phyloP scores from a whole-genome alignment of 2,113 vertebrate genomes.

The Channa maculata region DNA sequence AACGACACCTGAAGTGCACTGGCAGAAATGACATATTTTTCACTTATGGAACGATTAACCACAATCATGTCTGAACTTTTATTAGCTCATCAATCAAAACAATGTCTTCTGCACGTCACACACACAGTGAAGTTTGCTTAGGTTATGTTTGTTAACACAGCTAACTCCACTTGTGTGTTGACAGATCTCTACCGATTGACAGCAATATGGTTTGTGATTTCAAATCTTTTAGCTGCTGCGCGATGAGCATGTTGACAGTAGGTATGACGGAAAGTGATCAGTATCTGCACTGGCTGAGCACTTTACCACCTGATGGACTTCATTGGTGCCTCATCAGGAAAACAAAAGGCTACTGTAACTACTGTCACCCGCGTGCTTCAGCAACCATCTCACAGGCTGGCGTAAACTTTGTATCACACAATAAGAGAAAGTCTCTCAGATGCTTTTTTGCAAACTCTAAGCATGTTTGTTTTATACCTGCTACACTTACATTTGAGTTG shows the following conservation, averaged over 20 bases:
- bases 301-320: neutral
- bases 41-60: neutral
- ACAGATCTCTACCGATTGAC: neutral
- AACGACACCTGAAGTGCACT: neutral
- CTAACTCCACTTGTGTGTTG: neutral
- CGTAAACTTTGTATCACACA: constrained; percentile 5
- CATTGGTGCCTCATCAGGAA: neutral
- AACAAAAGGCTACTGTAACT: neutral
- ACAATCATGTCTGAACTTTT: neutral
- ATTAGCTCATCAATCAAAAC: neutral
- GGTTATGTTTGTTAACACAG: neutral
- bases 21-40: neutral
- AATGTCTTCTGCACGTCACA: neutral
- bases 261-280: neutral
- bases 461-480: neutral
- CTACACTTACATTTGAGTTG: constrained; percentile 89
- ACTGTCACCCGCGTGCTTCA: neutral
- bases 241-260: neutral
- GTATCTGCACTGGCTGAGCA: neutral
- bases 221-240: too few species aligned
- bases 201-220: neutral
- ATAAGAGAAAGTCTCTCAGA: neutral
- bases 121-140: neutral
- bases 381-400: neutral
- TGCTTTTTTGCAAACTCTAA: too few species aligned